Percentiles rank a stretch among this genome's conserved stretches.
Evolutionary conservation across 1,140 invertebrate species (phyloP).

Genomic region (Diorhabda carinulata): DNA sequence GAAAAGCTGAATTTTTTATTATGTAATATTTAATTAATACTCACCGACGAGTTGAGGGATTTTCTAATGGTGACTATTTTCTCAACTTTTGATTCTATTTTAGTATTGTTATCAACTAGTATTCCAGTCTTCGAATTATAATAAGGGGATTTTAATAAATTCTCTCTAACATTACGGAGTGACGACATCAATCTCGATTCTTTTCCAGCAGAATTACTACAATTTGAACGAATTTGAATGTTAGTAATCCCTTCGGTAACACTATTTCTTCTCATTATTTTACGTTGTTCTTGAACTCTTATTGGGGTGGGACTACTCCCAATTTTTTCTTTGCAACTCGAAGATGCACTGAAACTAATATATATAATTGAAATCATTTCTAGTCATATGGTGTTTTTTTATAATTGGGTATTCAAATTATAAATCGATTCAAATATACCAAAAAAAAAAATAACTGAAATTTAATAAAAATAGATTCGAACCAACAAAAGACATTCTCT

Average conservation of each 20-base stretch:
- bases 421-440: no score
- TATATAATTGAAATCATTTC: not conserved
- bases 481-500: not conserved
- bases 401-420: no score
- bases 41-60: not conserved
- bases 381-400: no score
- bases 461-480: no score
- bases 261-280: conserved; percentile 10
- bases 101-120: conserved; percentile 6
- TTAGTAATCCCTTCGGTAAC: not conserved
- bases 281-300: not conserved
- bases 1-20: no score
- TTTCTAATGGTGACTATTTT: not conserved
- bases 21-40: not conserved
- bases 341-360: not conserved
- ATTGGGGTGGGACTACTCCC: not conserved
- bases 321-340: not conserved
- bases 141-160: conserved; percentile 12
- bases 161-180: conserved; percentile 12
- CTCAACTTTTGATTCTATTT: not conserved
- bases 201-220: conserved; percentile 16
- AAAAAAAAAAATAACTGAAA: no score
- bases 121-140: not conserved
- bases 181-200: conserved; percentile 14
- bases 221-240: not conserved